phyloP scores from a whole-genome alignment of 2,888 invertebrate species.

The Zelleria hepariella region DNA sequence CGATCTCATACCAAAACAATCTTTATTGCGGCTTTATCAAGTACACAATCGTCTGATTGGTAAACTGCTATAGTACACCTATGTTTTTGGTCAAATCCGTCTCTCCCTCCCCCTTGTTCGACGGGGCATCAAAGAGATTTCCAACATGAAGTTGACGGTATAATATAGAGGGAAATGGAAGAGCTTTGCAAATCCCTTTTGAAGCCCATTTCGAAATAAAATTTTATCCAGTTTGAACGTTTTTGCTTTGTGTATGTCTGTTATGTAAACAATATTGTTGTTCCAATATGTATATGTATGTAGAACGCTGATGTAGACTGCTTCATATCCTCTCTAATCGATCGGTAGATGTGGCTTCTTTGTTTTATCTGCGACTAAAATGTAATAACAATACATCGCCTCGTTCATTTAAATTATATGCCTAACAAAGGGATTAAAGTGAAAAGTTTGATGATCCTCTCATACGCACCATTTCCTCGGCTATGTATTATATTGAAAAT shows the following conservation, averaged over 20 bases:
- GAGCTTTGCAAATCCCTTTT: background rate
- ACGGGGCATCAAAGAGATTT: constrained; percentile 1
- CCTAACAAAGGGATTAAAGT: background rate
- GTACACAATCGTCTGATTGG: background rate
- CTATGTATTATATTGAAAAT: background rate
- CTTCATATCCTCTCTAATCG: background rate
- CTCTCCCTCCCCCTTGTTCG: background rate
- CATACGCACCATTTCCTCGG: background rate
- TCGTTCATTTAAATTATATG: background rate
- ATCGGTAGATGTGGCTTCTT: background rate
- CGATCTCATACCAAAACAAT: background rate
- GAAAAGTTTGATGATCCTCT: background rate
- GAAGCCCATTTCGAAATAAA: background rate
- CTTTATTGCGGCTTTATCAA: background rate
- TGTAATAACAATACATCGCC: no score
- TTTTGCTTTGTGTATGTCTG: background rate
- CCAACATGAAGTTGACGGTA: background rate
- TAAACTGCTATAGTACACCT: background rate
- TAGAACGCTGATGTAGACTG: background rate
- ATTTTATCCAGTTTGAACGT: background rate
- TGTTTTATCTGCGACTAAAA: no score
- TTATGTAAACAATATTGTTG: background rate
- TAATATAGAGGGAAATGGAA: background rate
- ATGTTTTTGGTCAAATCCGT: constrained; percentile 1
- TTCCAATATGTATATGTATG: background rate